phyloP scores from a whole-genome alignment of 1,140 invertebrate species.

The Zophobas morio region DNA sequence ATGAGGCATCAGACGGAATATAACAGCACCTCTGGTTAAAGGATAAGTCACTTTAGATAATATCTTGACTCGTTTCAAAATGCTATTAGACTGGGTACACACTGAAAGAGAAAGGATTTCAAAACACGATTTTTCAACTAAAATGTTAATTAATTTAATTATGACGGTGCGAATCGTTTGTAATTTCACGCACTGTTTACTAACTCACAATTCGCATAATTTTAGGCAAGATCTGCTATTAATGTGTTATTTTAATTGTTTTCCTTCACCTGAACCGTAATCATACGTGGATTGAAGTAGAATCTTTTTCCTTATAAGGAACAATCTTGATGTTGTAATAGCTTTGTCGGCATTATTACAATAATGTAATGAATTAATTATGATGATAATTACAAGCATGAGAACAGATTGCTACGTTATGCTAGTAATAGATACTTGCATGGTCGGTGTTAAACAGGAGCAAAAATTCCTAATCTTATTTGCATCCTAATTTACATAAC shows the following conservation, averaged over 20 bases:
- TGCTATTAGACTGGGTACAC: not conserved
- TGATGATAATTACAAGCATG: constrained; percentile 1
- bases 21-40: not conserved
- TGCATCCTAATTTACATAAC: too few species aligned
- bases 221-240: constrained; percentile 41
- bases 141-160: constrained; percentile 43
- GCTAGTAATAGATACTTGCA: too few species aligned
- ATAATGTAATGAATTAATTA: constrained; percentile 32
- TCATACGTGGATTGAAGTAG: not conserved
- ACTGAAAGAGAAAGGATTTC: constrained; percentile 30
- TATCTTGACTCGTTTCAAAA: not conserved
- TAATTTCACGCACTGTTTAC: constrained; percentile 37
- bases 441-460: too few species aligned
- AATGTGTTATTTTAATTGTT: not conserved
- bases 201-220: constrained; percentile 29
- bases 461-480: too few species aligned
- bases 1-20: not conserved
- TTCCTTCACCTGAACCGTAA: not conserved
- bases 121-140: constrained; percentile 13
- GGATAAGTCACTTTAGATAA: constrained; percentile 4
- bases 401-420: not conserved
- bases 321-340: constrained; percentile 11
- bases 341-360: constrained; percentile 17
- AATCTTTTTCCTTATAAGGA: constrained; percentile 1
- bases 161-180: constrained; percentile 24